Evolutionary conservation across 1,140 invertebrate genomes (phyloP).

Genomic region (Micrasema minimum): DNA sequence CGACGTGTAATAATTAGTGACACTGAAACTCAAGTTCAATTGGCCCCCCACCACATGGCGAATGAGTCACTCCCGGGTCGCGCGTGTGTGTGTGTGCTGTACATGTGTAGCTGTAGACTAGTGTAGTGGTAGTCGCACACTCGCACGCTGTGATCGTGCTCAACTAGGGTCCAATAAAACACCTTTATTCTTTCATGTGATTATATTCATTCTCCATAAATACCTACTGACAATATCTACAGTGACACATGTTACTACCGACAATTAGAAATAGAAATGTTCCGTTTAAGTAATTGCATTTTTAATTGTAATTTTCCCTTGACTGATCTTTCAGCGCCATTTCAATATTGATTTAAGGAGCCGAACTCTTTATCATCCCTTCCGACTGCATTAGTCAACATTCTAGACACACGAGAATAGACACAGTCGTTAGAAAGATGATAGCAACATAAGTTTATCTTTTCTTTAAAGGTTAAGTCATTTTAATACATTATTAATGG

Average conservation of each 20-base stretch:
- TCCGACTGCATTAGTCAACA: slow-evolving; percentile 66
- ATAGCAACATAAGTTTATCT: slow-evolving; percentile 30
- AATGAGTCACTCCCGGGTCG: slow-evolving; percentile 18
- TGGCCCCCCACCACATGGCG: slow-evolving; percentile 21
- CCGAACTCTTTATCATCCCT: slow-evolving; percentile 33
- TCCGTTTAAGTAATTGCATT: neutral
- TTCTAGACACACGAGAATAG: slow-evolving; percentile 69
- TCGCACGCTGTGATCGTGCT: neutral
- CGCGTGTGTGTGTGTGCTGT: neutral
- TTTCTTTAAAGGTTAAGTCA: slow-evolving; percentile 21
- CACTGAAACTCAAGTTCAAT: slow-evolving; percentile 35
- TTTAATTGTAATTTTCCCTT: slow-evolving; percentile 16
- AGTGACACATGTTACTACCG: slow-evolving; percentile 33
- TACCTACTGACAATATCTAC: slow-evolving; percentile 30
- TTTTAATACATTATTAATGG: slow-evolving; percentile 17
- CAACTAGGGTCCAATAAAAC: slow-evolving; percentile 40
- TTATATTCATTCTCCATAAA: slow-evolving; percentile 44
- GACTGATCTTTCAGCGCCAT: slow-evolving; percentile 38
- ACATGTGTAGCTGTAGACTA: slow-evolving; percentile 1
- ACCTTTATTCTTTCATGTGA: slow-evolving; percentile 43
- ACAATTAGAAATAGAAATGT: slow-evolving; percentile 27
- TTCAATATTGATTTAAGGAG: slow-evolving; percentile 27
- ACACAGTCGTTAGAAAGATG: slow-evolving; percentile 61
- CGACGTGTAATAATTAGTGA: slow-evolving; percentile 30
- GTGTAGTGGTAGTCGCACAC: neutral